A percentile compares a stretch with the other conserved stretches of the same genome.
phyloP scores from a whole-genome alignment of 64 coral and sea anemone species.

The Cladopsammia gracilis region DNA sequence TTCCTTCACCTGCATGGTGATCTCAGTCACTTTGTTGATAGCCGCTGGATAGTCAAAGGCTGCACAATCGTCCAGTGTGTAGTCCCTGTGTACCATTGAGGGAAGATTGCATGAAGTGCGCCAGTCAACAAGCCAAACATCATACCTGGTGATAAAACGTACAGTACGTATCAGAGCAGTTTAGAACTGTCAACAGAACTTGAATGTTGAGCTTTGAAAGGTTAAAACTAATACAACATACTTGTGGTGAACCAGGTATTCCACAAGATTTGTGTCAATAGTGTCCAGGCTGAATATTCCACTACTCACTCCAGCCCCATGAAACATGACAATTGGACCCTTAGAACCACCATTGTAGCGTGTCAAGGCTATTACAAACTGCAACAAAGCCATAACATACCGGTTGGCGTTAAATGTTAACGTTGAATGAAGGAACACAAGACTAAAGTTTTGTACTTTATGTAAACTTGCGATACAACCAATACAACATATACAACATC shows the following conservation, averaged over 20 bases:
- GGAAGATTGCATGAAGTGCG: constrained; percentile 51
- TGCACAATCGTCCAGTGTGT: constrained; percentile 60
- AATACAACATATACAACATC: too few relatives aligned
- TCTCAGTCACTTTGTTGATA: constrained; percentile 64
- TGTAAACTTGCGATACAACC: too few relatives aligned
- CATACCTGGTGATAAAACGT: constrained; percentile 18
- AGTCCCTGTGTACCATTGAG: background rate
- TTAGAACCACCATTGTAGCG: constrained; percentile 46
- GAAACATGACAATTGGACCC: constrained; percentile 62
- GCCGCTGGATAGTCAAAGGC: constrained; percentile 43
- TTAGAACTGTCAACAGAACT: too few relatives aligned
- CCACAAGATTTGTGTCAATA: constrained; percentile 62
- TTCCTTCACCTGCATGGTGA: constrained; percentile 51
- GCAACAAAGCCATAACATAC: background rate
- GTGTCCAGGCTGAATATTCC: constrained; percentile 66
- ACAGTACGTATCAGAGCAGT: too few relatives aligned
- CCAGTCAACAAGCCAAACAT: constrained; percentile 75
- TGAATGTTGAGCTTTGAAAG: too few relatives aligned
- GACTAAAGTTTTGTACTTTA: too few relatives aligned
- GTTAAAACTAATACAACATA: background rate
- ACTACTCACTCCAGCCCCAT: constrained; percentile 59
- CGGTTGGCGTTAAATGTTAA: too few relatives aligned
- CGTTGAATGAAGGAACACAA: too few relatives aligned
- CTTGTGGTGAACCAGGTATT: constrained; percentile 48
- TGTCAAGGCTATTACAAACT: constrained; percentile 54